These are phyloP conservation scores for Myrmecophaga tridactyla DNA, from an alignment of 2,113 vertebrate genomes.

Conservation along the genomic window DNA sequence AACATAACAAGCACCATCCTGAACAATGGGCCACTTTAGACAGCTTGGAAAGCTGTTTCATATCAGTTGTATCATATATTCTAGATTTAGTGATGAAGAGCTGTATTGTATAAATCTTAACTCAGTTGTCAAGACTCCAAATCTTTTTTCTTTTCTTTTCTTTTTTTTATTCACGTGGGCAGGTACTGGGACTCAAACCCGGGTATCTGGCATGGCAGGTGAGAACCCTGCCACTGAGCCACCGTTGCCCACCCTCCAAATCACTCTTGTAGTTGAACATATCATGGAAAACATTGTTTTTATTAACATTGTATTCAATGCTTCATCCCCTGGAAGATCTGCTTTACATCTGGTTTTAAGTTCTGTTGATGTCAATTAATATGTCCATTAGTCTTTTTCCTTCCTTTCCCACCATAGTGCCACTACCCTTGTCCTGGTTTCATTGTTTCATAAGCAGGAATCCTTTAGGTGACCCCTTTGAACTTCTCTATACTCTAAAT, in stretches of 20 bases:
- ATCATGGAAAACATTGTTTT: neutral
- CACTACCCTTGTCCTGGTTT: neutral
- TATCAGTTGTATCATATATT: neutral
- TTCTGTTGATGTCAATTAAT: neutral
- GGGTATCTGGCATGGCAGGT: no score
- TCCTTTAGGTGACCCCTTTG: neutral
- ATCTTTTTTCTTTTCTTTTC: no score
- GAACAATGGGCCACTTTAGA: neutral
- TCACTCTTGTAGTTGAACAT: neutral
- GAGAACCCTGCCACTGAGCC: no score
- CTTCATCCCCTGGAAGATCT: neutral
- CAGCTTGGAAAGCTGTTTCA: neutral
- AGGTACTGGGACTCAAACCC: no score
- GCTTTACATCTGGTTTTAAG: neutral
- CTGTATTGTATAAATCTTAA: neutral
- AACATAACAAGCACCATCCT: neutral
- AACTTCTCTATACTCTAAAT: neutral
- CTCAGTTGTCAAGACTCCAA: neutral
- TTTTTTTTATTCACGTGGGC: no score
- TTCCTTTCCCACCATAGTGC: neutral
- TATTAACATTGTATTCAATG: neutral
- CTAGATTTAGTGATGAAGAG: slow-evolving; percentile 1
- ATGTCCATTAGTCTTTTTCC: neutral
- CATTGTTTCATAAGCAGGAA: neutral
- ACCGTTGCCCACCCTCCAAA: no score